A percentile compares a stretch with the other conserved stretches of the same genome.
Conservation (phyloP, 2,888 invertebrate species). For the Cantharis rustica region DNA sequence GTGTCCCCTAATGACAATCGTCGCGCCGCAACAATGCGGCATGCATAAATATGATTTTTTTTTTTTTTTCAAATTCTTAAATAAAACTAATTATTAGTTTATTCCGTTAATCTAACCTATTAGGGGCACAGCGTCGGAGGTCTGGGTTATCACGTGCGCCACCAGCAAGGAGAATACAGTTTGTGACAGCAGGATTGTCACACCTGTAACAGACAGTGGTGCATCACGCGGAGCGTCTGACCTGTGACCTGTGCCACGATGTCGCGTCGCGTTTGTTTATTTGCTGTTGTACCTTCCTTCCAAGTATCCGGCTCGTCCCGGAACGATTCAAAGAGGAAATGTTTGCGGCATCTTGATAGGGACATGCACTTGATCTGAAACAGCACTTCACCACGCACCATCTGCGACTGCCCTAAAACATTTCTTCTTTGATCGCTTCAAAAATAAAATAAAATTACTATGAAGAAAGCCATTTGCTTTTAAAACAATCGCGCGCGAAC, state of each 20-base stretch:
- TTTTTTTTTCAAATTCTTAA: conserved; percentile 39
- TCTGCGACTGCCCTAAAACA: conserved; percentile 52
- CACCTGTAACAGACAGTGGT: conserved; percentile 85
- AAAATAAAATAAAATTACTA: conserved; percentile 31
- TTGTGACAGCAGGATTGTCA: conserved; percentile 98
- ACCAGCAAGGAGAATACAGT: conserved; percentile 99
- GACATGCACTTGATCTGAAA: conserved; percentile 38
- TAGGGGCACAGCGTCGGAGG: conserved; percentile 98
- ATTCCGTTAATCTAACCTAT: conserved; percentile 74
- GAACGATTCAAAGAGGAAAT: conserved; percentile 56
- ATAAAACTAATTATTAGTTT: conserved; percentile 45
- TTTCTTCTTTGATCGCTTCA: conserved; percentile 56
- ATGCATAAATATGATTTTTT: conserved; percentile 31
- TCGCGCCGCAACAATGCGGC: conserved; percentile 38
- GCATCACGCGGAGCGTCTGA: conserved; percentile 56
- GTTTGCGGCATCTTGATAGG: conserved; percentile 48
- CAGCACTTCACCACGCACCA: conserved; percentile 41
- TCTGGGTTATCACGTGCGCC: conserved; percentile 98
- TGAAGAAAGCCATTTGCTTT: conserved; percentile 31
- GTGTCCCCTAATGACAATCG: conserved; percentile 37
- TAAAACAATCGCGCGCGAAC: conserved; percentile 49
- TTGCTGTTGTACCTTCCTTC: conserved; percentile 42
- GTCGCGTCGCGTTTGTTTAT: conserved; percentile 30
- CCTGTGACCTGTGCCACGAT: conserved; percentile 55
- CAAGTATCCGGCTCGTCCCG: conserved; percentile 56